Conservation (phyloP, 2,888 invertebrate genomes). For the Himalopsyche anomala region DNA sequence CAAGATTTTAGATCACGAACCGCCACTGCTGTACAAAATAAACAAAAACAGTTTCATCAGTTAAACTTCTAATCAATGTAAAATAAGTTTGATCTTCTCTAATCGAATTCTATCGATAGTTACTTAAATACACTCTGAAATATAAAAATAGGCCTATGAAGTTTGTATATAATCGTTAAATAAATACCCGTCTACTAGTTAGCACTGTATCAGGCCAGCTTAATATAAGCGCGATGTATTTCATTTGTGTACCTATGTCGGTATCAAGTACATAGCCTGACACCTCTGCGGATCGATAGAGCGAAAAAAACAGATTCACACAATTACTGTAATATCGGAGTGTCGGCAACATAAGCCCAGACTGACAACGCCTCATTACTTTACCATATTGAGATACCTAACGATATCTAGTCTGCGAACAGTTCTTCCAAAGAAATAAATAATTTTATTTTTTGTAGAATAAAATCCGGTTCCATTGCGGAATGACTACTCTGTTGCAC, state of each 20-base stretch:
- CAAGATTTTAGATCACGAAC: too few relatives aligned
- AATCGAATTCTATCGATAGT: too few relatives aligned
- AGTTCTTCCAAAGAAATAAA: background rate
- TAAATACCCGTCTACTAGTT: background rate
- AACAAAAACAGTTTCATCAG: too few relatives aligned
- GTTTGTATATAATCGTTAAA: background rate
- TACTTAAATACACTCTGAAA: background rate
- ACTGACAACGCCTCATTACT: slow-evolving; percentile 34
- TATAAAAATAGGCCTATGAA: background rate
- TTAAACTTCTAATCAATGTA: too few relatives aligned
- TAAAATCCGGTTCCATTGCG: too few relatives aligned
- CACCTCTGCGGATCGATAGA: slow-evolving; percentile 22
- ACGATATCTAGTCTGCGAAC: background rate
- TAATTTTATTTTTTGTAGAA: background rate
- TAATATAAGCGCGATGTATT: slow-evolving; percentile 16
- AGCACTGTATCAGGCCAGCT: background rate
- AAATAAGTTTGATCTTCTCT: too few relatives aligned
- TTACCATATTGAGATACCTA: slow-evolving; percentile 22
- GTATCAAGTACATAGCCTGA: slow-evolving; percentile 22
- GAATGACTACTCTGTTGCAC: too few relatives aligned
- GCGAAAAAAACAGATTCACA: slow-evolving; percentile 34
- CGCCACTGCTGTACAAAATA: too few relatives aligned
- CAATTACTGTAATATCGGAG: slow-evolving; percentile 24
- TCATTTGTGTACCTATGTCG: background rate
- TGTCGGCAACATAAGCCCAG: slow-evolving; percentile 31